These are phyloP conservation scores for Hipposideros armiger DNA, from an alignment of 2,113 vertebrate genomes.

Conservation along the genomic window DNA sequence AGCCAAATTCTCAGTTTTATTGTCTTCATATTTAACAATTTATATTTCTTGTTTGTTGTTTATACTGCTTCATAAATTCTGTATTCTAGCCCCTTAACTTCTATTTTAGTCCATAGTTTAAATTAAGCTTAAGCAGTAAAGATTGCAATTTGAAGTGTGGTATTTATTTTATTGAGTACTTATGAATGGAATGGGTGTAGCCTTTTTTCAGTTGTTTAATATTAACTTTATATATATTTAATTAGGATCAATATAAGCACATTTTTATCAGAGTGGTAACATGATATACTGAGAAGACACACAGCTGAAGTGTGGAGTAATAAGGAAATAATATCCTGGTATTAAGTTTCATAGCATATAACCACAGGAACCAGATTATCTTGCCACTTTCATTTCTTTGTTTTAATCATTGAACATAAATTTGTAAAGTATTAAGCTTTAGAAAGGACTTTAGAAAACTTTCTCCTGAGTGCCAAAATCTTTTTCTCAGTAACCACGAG, in stretches of 20 bases:
- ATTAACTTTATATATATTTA: slow-evolving; percentile 60
- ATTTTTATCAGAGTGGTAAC: slow-evolving; percentile 59
- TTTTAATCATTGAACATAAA: slow-evolving; percentile 67
- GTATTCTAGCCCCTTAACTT: slow-evolving; percentile 35
- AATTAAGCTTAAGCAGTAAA: slow-evolving; percentile 43
- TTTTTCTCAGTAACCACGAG: slow-evolving; percentile 26
- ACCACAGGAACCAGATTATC: slow-evolving; percentile 53
- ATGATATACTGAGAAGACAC: slow-evolving; percentile 5
- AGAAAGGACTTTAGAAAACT: slow-evolving; percentile 57
- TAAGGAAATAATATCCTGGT: slow-evolving; percentile 39
- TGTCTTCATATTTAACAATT: slow-evolving; percentile 49
- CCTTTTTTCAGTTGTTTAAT: slow-evolving; percentile 50
- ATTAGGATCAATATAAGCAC: not conserved
- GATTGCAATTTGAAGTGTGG: slow-evolving; percentile 36
- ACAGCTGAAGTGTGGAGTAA: slow-evolving; percentile 44
- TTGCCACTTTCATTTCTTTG: slow-evolving; percentile 65
- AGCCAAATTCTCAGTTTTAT: slow-evolving; percentile 37
- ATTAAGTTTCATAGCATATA: slow-evolving; percentile 57
- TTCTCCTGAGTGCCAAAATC: slow-evolving; percentile 48
- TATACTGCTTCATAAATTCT: slow-evolving; percentile 60
- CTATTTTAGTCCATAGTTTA: slow-evolving; percentile 22
- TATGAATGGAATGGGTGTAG: slow-evolving; percentile 51
- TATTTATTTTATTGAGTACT: slow-evolving; percentile 61
- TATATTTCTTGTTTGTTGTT: slow-evolving; percentile 60
- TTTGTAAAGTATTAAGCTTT: slow-evolving; percentile 52